Base-by-base conservation (phyloP, 2,888 invertebrate genomes). In the Agriopis aurantiaria region DNA sequence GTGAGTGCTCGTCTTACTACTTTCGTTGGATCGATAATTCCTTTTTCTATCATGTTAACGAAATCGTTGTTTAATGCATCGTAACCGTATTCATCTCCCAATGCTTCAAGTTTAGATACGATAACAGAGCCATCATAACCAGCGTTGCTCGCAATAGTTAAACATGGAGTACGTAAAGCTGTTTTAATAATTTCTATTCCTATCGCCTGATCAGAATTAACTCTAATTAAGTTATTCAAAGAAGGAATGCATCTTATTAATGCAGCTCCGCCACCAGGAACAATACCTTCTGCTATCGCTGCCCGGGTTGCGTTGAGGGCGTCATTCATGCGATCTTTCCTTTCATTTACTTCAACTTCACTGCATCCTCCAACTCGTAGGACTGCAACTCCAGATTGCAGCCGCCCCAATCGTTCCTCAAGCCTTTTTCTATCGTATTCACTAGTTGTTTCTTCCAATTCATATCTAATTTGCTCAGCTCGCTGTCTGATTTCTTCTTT, bases 21-120 rank as follows among this genome's bases (percentile, higher is more conserved):
- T 95, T 99, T 99, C 45, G 99, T 98, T 12, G 99, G 99, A 92
- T 99, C 99, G 81, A 99, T 98, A 83, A 99, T 99, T 67, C 99
- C 99, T 83, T 95, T 96, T 82, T 98, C 97, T 77, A 98, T 97
- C 96, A 99, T 97, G 86, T 99, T 97, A 4, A 98, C 98, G 85
- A 96, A 98, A 88, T 97, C 96, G 82, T 97, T 96, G 82, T 97
- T 97, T 78, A 98, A 88, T 0, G 98, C 99, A 90, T 99, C 98
- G 84, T 98, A 99, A 51, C 99, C 99, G 76, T 95, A 96, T 69
- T 96, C 96, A 10, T 95, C 95, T n/a, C 91, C 86, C 80, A 96
- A 95, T 72, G 96, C 96, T 85, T 98, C 96, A 1, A 99, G 97
- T 94, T 98, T 99, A 62, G 98, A 97, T 8, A 98, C 98, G 33